Percentiles rank a stretch among this genome's conserved stretches.
These are phyloP conservation scores for Rhynchotus rufescens DNA, from an alignment of 2,797 vertebrate genomes.

Conservation along the genomic window DNA sequence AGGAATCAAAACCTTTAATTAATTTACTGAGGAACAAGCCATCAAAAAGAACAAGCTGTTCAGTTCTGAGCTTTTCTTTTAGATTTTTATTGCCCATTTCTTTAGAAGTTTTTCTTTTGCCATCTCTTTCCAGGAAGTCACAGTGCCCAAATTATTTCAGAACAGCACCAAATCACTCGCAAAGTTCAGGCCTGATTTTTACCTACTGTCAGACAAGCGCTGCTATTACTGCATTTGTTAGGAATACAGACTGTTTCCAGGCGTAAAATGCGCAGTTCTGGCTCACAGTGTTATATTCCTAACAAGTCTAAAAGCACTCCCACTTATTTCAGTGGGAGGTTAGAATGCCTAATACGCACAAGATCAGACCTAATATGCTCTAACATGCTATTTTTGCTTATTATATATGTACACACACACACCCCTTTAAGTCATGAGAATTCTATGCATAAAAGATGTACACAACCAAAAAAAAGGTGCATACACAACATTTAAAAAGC, in stretches of 20 bases:
- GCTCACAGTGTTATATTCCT: neutral
- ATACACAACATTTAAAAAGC: neutral
- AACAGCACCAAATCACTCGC: constrained; percentile 15
- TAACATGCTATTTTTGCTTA: neutral
- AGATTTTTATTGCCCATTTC: neutral
- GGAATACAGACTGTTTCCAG: neutral
- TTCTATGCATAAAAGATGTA: neutral
- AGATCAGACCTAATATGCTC: neutral
- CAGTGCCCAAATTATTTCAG: constrained; percentile 27
- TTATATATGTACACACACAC: no score
- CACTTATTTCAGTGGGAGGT: constrained; percentile 25
- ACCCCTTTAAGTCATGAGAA: neutral
- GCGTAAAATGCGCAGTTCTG: constrained; percentile 14
- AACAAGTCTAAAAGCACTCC: neutral
- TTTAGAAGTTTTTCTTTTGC: constrained; percentile 12
- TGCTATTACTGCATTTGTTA: neutral
- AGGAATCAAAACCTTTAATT: constrained; percentile 8
- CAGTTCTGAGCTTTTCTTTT: neutral
- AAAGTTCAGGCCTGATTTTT: neutral
- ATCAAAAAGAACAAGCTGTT: neutral
- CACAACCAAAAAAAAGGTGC: neutral
- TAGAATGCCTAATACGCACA: constrained; percentile 18
- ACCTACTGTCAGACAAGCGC: neutral
- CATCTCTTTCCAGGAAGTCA: neutral
- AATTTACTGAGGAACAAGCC: neutral